phyloP scores from a whole-genome alignment of 2,888 invertebrate genomes.

The Scaptomyza flava region DNA sequence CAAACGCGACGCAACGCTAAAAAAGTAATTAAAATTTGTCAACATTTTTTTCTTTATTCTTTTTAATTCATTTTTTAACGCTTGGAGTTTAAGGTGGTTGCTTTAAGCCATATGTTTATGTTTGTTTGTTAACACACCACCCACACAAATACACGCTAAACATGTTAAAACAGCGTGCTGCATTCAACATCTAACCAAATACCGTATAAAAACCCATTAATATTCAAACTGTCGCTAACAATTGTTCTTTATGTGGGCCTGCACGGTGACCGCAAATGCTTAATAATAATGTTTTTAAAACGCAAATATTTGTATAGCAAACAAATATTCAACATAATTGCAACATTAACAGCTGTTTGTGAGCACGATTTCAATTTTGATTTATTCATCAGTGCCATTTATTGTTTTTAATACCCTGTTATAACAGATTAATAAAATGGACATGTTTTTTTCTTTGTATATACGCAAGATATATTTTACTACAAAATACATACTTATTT shows the following conservation, averaged over 20 bases:
- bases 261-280: conserved; percentile 37
- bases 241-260: conserved; percentile 7
- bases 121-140: background rate
- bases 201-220: conserved; percentile 48
- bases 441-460: background rate
- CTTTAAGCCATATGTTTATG: conserved; percentile 23
- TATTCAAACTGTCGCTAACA: conserved; percentile 36
- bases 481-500: too few species aligned
- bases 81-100: conserved; percentile 35
- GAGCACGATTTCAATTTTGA: conserved; percentile 18
- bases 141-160: background rate
- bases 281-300: conserved; percentile 54
- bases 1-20: conserved; percentile 49
- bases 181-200: conserved; percentile 53
- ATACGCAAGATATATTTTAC: too few species aligned
- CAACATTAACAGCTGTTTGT: conserved; percentile 38
- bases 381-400: conserved; percentile 7
- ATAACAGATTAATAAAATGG: background rate
- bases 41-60: conserved; percentile 50
- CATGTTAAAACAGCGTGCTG: conserved; percentile 32
- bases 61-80: conserved; percentile 4
- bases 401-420: conserved; percentile 4
- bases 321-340: conserved; percentile 45
- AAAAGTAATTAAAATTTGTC: conserved; percentile 76
- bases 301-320: conserved; percentile 42